Base-by-base conservation (phyloP, 2,113 vertebrate species). In the Antennarius striatus region DNA sequence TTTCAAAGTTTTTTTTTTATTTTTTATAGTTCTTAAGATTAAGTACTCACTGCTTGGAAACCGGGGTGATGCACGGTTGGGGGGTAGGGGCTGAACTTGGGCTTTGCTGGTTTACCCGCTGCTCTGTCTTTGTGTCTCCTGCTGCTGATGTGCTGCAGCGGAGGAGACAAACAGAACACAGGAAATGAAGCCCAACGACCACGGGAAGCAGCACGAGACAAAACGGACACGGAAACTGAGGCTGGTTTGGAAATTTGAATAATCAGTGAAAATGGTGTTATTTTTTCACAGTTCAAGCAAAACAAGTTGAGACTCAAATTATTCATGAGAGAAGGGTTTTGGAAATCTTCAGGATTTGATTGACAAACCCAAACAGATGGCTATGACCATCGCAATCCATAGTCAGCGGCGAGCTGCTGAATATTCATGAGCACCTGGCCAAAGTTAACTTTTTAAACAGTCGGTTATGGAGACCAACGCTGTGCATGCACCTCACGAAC, bases 51-150 rank as follows among this genome's bases (percentile, higher is more conserved):
- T 85, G 94, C 92, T 82, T 94, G 88, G 16, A 95, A 92, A 89
- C 91, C 90, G 59, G 93, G 88, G 81, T 93, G 88, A 53, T 93
- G 95, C 84, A 94, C 94, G 28, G 91, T 83, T 81, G 95, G 94
- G 88, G 91, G 92, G 88, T 96, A 97, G 3, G 95, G 96, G 77
- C 95, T 96, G 90, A 96, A 97, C 73, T 98, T 98, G 28, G 96
- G 96, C 90, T 97, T 98, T 17, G 95, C 95, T 1, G 95, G 95
- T 87, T 98, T 98, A 67, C 96, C 96, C 84, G 96, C 95, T 64
- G 96, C 96, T 94, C 96, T 91, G 77, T 97, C 96, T 92, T 97
- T 98, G 92, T 98, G 96, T 86, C 96, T 94, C 93, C 96, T 92
- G 88, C 96, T 98, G 91, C 96, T 97, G 88, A 98, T 98, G 92